phyloP scores from a whole-genome alignment of 2,888 invertebrate species.

The Hoplodrina blanda region DNA sequence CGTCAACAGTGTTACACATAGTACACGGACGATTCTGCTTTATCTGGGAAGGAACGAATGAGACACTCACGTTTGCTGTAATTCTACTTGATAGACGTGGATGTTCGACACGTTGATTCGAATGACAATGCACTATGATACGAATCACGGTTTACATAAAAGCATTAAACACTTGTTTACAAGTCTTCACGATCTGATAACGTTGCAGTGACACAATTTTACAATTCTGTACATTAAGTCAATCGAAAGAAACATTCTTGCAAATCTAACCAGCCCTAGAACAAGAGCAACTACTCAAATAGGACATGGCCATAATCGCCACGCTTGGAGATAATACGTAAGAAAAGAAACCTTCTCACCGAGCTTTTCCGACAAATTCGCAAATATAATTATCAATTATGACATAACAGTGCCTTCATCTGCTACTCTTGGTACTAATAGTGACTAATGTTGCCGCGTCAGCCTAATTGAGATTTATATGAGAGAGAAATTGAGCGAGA shows the following conservation, averaged over 20 bases:
- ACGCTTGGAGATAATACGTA: background rate
- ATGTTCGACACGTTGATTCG: background rate
- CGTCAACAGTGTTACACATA: constrained; percentile 15
- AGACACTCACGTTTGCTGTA: background rate
- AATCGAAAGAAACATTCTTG: no score
- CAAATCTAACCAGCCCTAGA: no score
- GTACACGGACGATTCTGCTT: background rate
- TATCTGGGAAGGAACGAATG: constrained; percentile 1
- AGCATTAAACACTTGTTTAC: no score
- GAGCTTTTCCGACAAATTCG: background rate
- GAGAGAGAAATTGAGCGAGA: constrained; percentile 32
- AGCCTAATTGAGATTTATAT: constrained; percentile 64
- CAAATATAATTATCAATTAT: constrained; percentile 58
- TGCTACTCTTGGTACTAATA: constrained; percentile 47
- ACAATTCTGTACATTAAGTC: no score
- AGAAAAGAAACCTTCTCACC: background rate
- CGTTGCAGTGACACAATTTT: no score
- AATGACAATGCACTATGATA: background rate
- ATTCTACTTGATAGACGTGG: background rate
- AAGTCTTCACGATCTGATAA: no score
- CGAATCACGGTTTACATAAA: background rate
- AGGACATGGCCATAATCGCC: background rate
- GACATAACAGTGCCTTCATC: constrained; percentile 34
- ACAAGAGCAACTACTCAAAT: background rate
- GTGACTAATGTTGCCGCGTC: constrained; percentile 63